Evolutionary conservation across 1,140 invertebrate genomes (phyloP).

Genomic region (Mesaphorura yosii): DNA sequence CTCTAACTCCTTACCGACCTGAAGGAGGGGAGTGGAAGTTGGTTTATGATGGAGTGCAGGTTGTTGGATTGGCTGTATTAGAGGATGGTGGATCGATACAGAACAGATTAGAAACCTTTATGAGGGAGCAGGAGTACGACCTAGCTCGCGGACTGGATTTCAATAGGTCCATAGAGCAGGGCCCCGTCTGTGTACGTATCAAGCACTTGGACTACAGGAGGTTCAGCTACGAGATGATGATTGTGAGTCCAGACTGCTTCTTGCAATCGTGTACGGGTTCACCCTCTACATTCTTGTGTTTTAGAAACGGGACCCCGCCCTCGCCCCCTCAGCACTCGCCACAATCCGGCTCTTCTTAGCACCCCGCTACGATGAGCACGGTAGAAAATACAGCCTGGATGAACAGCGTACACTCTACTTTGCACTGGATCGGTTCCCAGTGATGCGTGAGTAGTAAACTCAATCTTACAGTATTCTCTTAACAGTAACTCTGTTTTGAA

Average conservation of each 20-base stretch:
- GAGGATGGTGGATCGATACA: too few species aligned
- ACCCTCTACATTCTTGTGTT: background rate
- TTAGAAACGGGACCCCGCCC: background rate
- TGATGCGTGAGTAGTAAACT: background rate
- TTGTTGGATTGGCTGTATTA: too few species aligned
- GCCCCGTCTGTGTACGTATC: background rate
- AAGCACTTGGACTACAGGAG: conserved; percentile 6
- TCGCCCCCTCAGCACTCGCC: background rate
- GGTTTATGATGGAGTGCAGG: too few species aligned
- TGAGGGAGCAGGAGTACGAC: too few species aligned
- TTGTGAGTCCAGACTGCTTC: background rate
- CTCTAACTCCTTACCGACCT: background rate
- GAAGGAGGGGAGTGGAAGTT: too few species aligned
- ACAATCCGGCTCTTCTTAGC: conserved; percentile 8
- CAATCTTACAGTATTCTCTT: background rate
- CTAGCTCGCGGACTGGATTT: background rate
- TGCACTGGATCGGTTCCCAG: background rate
- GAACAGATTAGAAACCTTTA: background rate
- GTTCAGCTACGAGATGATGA: background rate
- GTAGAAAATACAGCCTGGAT: background rate
- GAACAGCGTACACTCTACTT: conserved; percentile 3
- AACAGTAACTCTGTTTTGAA: background rate
- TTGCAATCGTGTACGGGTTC: background rate
- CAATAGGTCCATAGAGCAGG: background rate
- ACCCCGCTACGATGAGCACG: conserved; percentile 2